These are phyloP conservation scores for Pollachius pollachius DNA, from an alignment of 2,113 vertebrate species.

Conservation along the genomic window DNA sequence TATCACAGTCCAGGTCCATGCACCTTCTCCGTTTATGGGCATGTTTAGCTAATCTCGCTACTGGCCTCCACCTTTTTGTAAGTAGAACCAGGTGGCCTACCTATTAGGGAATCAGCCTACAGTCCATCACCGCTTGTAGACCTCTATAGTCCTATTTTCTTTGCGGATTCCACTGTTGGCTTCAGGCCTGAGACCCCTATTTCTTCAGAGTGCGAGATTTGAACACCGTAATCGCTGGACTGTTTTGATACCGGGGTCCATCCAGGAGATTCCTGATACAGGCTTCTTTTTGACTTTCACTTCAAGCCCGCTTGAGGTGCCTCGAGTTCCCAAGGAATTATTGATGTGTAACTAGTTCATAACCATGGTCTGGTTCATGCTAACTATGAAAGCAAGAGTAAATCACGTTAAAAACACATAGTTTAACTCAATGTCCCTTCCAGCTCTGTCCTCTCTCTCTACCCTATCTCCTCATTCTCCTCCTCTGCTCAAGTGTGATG, in stretches of 20 bases:
- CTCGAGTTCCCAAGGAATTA: slow-evolving; percentile 29
- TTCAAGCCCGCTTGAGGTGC: slow-evolving; percentile 10
- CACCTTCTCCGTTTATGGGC: slow-evolving; percentile 76
- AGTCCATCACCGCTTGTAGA: slow-evolving; percentile 43
- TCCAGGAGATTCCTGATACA: slow-evolving; percentile 28
- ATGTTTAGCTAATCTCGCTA: slow-evolving; percentile 75
- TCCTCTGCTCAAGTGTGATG: no score
- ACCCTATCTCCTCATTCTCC: no score
- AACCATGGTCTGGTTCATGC: no score
- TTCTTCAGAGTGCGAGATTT: slow-evolving; percentile 40
- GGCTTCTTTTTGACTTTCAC: slow-evolving; percentile 36
- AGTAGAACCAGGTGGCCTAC: slow-evolving; percentile 72
- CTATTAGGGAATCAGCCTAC: slow-evolving; percentile 55
- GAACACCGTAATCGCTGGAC: slow-evolving; percentile 36
- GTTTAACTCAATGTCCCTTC: no score
- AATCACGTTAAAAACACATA: no score
- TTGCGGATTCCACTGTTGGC: slow-evolving; percentile 63
- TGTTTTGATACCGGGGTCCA: slow-evolving; percentile 40
- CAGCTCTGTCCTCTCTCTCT: no score
- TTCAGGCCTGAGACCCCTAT: slow-evolving; percentile 35
- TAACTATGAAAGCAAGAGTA: no score
- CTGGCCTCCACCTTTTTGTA: slow-evolving; percentile 63
- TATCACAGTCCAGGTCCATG: slow-evolving; percentile 61
- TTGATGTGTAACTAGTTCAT: not conserved
- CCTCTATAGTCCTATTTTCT: slow-evolving; percentile 55